A percentile compares a stretch with the other conserved stretches of the same genome.
phyloP scores from a whole-genome alignment of 1,140 invertebrate species.

The Ylistrum balloti region DNA sequence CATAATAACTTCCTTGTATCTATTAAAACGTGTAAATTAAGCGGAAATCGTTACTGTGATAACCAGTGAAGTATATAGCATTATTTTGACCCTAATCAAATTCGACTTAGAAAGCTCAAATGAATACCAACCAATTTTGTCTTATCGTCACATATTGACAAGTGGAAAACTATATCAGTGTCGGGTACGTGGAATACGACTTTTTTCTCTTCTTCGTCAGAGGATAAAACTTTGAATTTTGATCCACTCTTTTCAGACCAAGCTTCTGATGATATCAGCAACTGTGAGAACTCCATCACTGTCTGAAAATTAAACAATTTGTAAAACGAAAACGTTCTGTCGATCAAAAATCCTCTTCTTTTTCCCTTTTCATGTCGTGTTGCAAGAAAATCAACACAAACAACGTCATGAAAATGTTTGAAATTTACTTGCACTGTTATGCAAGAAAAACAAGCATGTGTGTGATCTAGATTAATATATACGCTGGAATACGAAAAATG shows the following conservation, averaged over 20 bases:
- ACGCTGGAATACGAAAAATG: not conserved
- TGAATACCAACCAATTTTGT: conserved; percentile 50
- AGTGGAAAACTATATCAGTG: conserved; percentile 29
- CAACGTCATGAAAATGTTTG: not conserved
- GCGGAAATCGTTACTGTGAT: no score
- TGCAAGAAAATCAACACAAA: conserved; percentile 26
- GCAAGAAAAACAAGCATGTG: not conserved
- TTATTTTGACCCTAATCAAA: no score
- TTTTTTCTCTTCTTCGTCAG: conserved; percentile 57
- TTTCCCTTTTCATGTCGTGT: conserved; percentile 11
- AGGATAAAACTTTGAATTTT: conserved; percentile 46
- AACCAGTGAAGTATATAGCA: no score
- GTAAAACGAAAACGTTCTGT: conserved; percentile 11
- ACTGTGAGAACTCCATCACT: conserved; percentile 51
- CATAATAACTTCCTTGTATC: no score
- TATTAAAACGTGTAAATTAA: no score
- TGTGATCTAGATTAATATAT: not conserved
- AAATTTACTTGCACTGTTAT: not conserved
- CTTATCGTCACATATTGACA: not conserved
- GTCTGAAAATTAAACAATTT: not conserved
- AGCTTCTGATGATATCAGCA: conserved; percentile 40
- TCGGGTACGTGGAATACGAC: conserved; percentile 50
- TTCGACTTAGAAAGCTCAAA: no score
- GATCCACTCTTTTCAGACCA: conserved; percentile 53
- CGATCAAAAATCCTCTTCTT: not conserved